These are phyloP conservation scores for Busseola fusca DNA, from an alignment of 2,888 invertebrate species.

Conservation along the genomic window DNA sequence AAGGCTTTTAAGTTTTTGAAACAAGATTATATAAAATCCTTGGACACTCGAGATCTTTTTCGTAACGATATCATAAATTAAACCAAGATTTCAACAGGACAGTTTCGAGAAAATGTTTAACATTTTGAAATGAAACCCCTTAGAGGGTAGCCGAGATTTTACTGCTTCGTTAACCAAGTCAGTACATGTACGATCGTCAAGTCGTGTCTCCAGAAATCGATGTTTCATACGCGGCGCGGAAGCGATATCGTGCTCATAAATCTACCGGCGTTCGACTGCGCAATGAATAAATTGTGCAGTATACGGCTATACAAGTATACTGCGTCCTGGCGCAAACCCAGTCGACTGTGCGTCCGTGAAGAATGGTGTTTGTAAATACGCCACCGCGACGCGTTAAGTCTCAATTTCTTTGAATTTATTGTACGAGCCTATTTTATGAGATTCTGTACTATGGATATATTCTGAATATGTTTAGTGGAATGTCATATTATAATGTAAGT, in stretches of 20 bases:
- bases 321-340: constrained; percentile 43
- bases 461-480: constrained; percentile 12
- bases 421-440: constrained; percentile 51
- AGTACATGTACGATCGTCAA: constrained; percentile 34
- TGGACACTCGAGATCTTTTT: background rate
- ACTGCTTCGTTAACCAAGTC: constrained; percentile 32
- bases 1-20: constrained; percentile 6
- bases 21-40: background rate
- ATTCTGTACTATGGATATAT: constrained; percentile 27
- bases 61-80: background rate
- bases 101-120: background rate
- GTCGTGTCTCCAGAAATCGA: constrained; percentile 61
- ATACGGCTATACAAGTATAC: constrained; percentile 34
- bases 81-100: background rate
- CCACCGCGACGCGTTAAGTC: constrained; percentile 49
- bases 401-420: constrained; percentile 60
- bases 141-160: constrained; percentile 21
- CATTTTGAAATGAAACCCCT: constrained; percentile 2
- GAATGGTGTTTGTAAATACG: constrained; percentile 64
- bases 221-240: constrained; percentile 62
- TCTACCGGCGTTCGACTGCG: constrained; percentile 56
- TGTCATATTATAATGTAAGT: background rate
- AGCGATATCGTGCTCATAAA: constrained; percentile 63
- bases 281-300: constrained; percentile 66
- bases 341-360: constrained; percentile 55